Conservation (phyloP, 1,140 invertebrate genomes). For the Bombus confusus region DNA sequence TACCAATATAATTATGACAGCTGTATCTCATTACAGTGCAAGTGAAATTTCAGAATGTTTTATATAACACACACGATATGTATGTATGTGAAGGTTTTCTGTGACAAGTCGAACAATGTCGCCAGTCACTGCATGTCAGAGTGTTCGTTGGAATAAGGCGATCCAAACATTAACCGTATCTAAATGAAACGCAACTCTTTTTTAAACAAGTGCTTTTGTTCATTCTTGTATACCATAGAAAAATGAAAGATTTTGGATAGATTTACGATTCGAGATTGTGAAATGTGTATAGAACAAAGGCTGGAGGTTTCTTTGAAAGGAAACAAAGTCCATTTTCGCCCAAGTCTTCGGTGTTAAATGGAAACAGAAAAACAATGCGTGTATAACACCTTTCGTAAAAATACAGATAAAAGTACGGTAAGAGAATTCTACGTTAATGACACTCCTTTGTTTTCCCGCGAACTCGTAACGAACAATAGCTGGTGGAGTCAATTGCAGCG, state of each 20-base stretch:
- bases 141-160: not conserved
- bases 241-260: not conserved
- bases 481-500: not conserved
- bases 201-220: not conserved
- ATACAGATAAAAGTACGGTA: not conserved
- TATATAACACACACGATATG: too few relatives aligned
- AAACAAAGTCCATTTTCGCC: not conserved
- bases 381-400: not conserved
- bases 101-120: not conserved
- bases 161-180: not conserved
- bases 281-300: not conserved
- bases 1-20: too few relatives aligned
- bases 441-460: not conserved
- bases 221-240: too few relatives aligned
- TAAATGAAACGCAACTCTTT: not conserved
- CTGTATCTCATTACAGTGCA: too few relatives aligned
- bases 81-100: too few relatives aligned
- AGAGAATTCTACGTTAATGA: conserved; percentile 3
- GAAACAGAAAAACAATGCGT: not conserved
- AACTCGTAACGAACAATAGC: not conserved
- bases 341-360: not conserved
- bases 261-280: not conserved
- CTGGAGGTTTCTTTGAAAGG: not conserved
- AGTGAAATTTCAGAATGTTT: too few relatives aligned
- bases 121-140: not conserved